phyloP scores from a whole-genome alignment of 1,140 invertebrate genomes.

The Drosophila ficusphila region DNA sequence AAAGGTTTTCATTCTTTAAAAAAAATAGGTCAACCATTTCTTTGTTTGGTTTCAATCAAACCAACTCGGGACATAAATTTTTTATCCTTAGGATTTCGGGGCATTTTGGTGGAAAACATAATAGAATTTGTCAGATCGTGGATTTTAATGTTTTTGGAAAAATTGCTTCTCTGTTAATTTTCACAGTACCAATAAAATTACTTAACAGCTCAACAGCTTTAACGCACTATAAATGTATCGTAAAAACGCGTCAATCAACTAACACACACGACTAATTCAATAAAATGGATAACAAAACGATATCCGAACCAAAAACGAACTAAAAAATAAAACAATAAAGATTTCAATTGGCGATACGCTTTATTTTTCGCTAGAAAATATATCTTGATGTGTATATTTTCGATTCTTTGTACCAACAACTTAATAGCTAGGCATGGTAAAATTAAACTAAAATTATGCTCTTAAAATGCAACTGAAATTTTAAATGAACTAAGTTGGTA shows the following conservation, averaged over 20 bases:
- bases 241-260: conserved; percentile 58
- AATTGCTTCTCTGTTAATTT: conserved; percentile 75
- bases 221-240: conserved; percentile 64
- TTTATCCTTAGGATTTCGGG: conserved; percentile 50
- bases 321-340: conserved; percentile 35
- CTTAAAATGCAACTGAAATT: conserved; percentile 69
- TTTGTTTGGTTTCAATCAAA: conserved; percentile 61
- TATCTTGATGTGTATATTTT: conserved; percentile 50
- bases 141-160: conserved; percentile 44
- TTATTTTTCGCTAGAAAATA: conserved; percentile 70
- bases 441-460: conserved; percentile 58
- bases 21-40: conserved; percentile 58
- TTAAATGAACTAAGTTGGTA: conserved; percentile 47
- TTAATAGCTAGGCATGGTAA: conserved; percentile 66
- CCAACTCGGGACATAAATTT: conserved; percentile 54
- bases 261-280: conserved; percentile 60
- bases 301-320: conserved; percentile 15
- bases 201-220: conserved; percentile 73
- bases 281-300: conserved; percentile 6
- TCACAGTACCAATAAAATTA: conserved; percentile 78
- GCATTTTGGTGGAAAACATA: conserved; percentile 33
- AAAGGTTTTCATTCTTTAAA: conserved; percentile 59
- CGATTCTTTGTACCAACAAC: conserved; percentile 80
- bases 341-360: conserved; percentile 71
- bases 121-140: conserved; percentile 15